phyloP scores from a whole-genome alignment of 2,888 invertebrate species.

The Halocaridina rubra region DNA sequence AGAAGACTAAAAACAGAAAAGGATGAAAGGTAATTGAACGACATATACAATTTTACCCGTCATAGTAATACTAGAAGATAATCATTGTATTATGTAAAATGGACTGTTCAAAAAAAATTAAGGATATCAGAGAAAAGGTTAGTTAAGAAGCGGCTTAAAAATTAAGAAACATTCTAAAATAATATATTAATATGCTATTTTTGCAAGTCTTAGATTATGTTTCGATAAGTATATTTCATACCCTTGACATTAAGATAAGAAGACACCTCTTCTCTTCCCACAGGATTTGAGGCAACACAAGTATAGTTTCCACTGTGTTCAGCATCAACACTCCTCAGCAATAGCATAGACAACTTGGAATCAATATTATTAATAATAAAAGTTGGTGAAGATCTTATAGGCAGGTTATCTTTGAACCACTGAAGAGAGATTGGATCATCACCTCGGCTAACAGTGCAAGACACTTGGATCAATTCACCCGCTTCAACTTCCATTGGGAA shows the following conservation, averaged over 20 bases:
- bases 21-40: too few species aligned
- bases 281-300: conserved; percentile 74
- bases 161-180: too few species aligned
- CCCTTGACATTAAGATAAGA: conserved; percentile 75
- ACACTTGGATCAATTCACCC: conserved; percentile 28
- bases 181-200: too few species aligned
- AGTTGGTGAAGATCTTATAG: conserved; percentile 64
- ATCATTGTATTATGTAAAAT: too few species aligned
- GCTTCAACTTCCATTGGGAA: conserved; percentile 25
- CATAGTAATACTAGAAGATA: too few species aligned
- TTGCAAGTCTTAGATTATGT: too few species aligned
- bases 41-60: too few species aligned
- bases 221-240: too few species aligned
- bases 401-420: conserved; percentile 71
- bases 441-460: conserved; percentile 66
- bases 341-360: conserved; percentile 60
- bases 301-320: conserved; percentile 74
- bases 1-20: too few species aligned
- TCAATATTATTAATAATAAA: conserved; percentile 65
- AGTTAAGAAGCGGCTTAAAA: too few species aligned
- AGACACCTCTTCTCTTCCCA: conserved; percentile 72
- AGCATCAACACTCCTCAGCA: conserved; percentile 63
- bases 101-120: too few species aligned
- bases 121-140: too few species aligned
- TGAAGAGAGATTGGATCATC: conserved; percentile 66